These are phyloP conservation scores for Notiomystis cincta DNA, from an alignment of 2,113 vertebrate genomes.

Conservation along the genomic window DNA sequence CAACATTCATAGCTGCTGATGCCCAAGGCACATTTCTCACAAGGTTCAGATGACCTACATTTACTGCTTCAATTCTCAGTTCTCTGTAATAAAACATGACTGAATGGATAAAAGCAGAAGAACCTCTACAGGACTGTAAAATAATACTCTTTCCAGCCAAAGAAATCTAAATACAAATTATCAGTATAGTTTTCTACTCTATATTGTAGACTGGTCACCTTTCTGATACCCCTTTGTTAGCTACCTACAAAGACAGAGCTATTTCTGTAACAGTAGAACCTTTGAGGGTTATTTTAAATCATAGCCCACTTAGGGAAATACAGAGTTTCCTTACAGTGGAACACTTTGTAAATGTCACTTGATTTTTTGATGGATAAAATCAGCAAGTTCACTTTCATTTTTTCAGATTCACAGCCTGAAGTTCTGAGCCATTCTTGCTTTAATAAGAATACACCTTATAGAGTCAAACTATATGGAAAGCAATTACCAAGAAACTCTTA, in stretches of 20 bases:
- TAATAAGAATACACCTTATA: neutral
- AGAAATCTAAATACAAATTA: neutral
- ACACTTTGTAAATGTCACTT: neutral
- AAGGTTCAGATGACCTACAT: conserved; percentile 33
- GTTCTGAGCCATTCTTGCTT: neutral
- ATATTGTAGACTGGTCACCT: neutral
- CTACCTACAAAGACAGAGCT: neutral
- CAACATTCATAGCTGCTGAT: neutral
- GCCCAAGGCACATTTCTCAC: neutral
- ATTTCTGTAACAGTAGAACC: neutral
- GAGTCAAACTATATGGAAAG: neutral
- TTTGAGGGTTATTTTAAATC: neutral
- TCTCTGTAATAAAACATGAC: neutral
- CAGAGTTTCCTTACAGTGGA: neutral
- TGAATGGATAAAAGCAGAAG: conserved; percentile 1
- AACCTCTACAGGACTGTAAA: neutral
- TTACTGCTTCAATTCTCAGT: conserved; percentile 10
- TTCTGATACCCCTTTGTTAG: neutral
- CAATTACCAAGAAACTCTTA: neutral
- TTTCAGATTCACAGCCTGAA: neutral
- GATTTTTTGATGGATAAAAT: neutral
- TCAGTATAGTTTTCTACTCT: neutral
- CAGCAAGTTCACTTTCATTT: neutral
- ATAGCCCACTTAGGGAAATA: neutral
- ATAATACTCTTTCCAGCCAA: neutral